Conservation (phyloP, 2,797 vertebrate genomes). For the Galago senegalensis region DNA sequence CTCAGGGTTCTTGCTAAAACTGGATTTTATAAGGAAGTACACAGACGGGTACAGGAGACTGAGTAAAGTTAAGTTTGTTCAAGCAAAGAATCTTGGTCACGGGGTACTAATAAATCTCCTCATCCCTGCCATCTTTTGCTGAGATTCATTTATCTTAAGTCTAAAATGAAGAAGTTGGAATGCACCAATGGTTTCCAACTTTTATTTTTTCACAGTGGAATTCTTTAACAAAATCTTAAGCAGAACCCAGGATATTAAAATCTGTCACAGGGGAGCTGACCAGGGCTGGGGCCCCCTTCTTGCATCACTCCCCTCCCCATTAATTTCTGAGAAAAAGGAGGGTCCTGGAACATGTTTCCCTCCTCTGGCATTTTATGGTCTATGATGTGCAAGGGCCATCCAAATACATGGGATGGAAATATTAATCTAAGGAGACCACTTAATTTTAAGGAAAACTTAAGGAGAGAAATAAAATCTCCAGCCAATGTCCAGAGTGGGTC, state of each 20-base stretch:
- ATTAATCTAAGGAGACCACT: neutral
- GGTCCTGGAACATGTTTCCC: neutral
- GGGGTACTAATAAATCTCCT: neutral
- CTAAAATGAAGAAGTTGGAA: neutral
- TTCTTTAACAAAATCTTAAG: neutral
- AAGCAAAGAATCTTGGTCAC: neutral
- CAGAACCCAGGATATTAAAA: neutral
- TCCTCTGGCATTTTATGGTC: neutral
- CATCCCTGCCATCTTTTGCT: neutral
- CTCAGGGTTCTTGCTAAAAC: neutral
- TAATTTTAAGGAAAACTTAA: constrained; percentile 2
- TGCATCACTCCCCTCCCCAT: neutral
- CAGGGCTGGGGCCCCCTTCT: neutral
- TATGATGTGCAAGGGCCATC: neutral
- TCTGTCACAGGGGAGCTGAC: too few species aligned
- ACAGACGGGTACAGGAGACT: neutral
- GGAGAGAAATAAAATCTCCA: neutral
- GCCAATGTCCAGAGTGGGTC: neutral
- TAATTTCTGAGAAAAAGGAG: neutral
- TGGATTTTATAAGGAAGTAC: neutral
- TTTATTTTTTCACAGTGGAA: neutral
- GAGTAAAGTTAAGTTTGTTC: neutral
- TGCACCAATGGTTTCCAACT: neutral
- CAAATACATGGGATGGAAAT: neutral
- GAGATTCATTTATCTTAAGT: neutral